Conservation (phyloP, 2,888 invertebrate species). For the Alloplasta piceator region DNA sequence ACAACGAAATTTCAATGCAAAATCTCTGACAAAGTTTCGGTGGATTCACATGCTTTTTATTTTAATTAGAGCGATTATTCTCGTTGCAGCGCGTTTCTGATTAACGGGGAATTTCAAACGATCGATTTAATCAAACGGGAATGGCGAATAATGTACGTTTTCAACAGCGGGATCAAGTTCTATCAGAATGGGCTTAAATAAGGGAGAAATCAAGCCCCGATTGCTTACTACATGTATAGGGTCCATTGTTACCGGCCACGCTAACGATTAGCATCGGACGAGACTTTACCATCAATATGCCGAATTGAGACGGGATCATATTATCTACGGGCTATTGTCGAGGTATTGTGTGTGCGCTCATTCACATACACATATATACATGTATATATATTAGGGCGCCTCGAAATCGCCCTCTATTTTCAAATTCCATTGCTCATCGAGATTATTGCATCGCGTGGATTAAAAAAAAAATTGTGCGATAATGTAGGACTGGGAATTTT, state of each 20-base stretch:
- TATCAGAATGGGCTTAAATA: slow-evolving; percentile 45
- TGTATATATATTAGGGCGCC: background rate
- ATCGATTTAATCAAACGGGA: slow-evolving; percentile 45
- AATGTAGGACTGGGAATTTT: too few species aligned
- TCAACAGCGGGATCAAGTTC: slow-evolving; percentile 28
- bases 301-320: slow-evolving; percentile 63
- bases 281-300: slow-evolving; percentile 63
- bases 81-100: background rate
- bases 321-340: slow-evolving; percentile 63
- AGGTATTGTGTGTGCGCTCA: slow-evolving; percentile 34
- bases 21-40: too few species aligned
- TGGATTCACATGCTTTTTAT: background rate
- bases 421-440: too few species aligned
- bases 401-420: too few species aligned
- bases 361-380: slow-evolving; percentile 5
- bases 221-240: slow-evolving; percentile 21
- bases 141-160: slow-evolving; percentile 36
- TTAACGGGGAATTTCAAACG: background rate
- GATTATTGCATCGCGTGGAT: too few species aligned
- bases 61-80: background rate
- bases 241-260: slow-evolving; percentile 59
- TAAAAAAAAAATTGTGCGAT: too few species aligned
- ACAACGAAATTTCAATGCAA: too few species aligned
- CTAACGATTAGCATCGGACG: slow-evolving; percentile 54
- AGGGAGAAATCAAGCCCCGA: slow-evolving; percentile 48